Evolutionary conservation across 1,140 invertebrate genomes (phyloP).

Genomic region (Drosophila lacteicornis): DNA sequence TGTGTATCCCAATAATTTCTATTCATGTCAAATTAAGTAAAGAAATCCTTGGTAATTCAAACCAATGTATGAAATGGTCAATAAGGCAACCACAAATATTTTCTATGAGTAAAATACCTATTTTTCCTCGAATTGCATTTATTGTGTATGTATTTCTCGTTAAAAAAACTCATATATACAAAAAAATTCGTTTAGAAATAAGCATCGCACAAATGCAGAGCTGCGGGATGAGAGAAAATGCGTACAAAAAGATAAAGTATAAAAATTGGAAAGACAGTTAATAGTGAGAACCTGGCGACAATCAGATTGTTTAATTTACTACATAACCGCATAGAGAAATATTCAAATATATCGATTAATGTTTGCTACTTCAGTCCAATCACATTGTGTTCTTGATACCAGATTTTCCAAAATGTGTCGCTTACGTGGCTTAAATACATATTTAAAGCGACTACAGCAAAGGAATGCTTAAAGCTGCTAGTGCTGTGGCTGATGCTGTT

Average conservation of each 20-base stretch:
- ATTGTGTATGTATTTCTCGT: slow-evolving; percentile 34
- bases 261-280: slow-evolving; percentile 27
- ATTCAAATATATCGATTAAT: slow-evolving; percentile 26
- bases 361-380: slow-evolving; percentile 57
- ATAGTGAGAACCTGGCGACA: slow-evolving; percentile 10
- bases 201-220: slow-evolving; percentile 20
- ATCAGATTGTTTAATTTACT: slow-evolving; percentile 12
- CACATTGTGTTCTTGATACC: slow-evolving; percentile 37
- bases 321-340: slow-evolving; percentile 20
- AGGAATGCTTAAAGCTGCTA: slow-evolving; percentile 63
- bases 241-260: slow-evolving; percentile 36
- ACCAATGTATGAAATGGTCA: not conserved
- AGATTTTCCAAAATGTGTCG: slow-evolving; percentile 16
- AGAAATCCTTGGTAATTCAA: not conserved
- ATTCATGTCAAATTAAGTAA: too few relatives aligned
- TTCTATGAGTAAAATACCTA: not conserved
- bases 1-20: not conserved
- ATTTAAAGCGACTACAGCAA: slow-evolving; percentile 31
- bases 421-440: slow-evolving; percentile 15
- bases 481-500: slow-evolving; percentile 31
- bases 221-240: slow-evolving; percentile 10
- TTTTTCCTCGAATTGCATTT: slow-evolving; percentile 14
- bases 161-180: slow-evolving; percentile 56
- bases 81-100: not conserved
- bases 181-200: slow-evolving; percentile 47